These are phyloP conservation scores for Chrysemys picta DNA, from an alignment of 2,113 vertebrate genomes.

Conservation along the genomic window DNA sequence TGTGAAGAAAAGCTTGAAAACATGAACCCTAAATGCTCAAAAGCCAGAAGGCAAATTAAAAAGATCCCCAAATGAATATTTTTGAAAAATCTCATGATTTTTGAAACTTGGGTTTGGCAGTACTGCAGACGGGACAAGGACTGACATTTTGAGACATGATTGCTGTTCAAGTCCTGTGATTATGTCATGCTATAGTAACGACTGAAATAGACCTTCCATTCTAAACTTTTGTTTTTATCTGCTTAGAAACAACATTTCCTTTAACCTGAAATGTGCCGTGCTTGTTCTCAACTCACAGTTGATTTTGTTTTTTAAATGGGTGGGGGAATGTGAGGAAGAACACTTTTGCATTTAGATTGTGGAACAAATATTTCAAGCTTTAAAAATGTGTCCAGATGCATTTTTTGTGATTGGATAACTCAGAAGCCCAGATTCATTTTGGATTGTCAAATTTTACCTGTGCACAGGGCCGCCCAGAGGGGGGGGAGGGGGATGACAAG, in stretches of 20 bases:
- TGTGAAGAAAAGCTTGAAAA: too few relatives aligned
- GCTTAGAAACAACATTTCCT: background rate
- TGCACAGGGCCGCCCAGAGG: background rate
- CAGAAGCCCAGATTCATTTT: background rate
- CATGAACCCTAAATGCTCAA: too few relatives aligned
- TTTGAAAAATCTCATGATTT: background rate
- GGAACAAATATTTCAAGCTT: background rate
- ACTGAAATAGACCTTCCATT: background rate
- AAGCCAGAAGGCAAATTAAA: too few relatives aligned
- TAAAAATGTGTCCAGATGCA: too few relatives aligned
- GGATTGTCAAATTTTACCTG: background rate
- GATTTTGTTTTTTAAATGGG: background rate
- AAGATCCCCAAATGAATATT: too few relatives aligned
- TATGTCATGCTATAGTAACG: too few relatives aligned
- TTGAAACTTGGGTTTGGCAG: background rate
- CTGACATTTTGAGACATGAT: background rate
- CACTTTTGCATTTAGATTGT: background rate
- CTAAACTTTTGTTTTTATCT: background rate
- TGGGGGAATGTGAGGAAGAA: background rate
- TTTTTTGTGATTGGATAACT: too few relatives aligned
- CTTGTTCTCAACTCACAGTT: background rate
- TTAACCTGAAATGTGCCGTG: slow-evolving; percentile 14
- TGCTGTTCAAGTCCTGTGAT: background rate
- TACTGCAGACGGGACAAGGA: background rate
- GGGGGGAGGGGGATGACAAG: too few relatives aligned